Conservation (phyloP, 64 coral and sea anemone genomes). For the Orbicella faveolata region DNA sequence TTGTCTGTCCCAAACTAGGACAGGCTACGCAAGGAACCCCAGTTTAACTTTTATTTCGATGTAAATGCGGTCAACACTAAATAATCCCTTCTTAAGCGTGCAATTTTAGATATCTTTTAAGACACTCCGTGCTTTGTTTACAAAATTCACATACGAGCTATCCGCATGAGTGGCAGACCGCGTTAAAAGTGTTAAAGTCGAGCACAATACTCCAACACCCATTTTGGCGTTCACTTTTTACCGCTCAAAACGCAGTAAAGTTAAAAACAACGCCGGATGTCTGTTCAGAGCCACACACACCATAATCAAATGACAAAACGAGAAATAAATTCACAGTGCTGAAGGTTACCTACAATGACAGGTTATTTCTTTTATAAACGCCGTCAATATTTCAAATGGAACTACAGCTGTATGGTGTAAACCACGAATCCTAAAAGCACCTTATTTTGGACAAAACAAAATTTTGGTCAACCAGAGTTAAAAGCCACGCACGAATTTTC, state of each 20-base stretch:
- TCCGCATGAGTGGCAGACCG: neutral
- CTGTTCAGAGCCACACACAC: neutral
- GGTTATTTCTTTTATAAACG: neutral
- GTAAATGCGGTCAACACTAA: neutral
- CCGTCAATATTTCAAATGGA: conserved; percentile 13
- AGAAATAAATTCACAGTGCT: neutral
- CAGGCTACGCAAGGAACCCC: too few relatives aligned
- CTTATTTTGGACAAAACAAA: neutral
- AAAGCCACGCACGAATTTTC: neutral
- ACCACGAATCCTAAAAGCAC: neutral
- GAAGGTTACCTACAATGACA: neutral
- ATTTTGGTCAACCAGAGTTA: neutral
- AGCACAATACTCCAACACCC: neutral
- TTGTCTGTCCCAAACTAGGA: neutral
- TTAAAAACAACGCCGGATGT: neutral
- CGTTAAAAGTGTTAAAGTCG: neutral
- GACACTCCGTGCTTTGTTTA: neutral
- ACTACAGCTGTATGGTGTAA: too few relatives aligned
- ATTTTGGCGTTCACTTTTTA: too few relatives aligned
- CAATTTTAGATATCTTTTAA: neutral
- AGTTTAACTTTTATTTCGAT: neutral
- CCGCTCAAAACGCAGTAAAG: neutral
- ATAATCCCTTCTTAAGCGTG: neutral
- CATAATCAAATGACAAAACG: neutral
- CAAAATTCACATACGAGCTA: neutral